Evolutionary conservation across 37 sponge, comb jelly and placozoan genomes (phyloP).

Genomic region (Cliona cf. orientalis): DNA sequence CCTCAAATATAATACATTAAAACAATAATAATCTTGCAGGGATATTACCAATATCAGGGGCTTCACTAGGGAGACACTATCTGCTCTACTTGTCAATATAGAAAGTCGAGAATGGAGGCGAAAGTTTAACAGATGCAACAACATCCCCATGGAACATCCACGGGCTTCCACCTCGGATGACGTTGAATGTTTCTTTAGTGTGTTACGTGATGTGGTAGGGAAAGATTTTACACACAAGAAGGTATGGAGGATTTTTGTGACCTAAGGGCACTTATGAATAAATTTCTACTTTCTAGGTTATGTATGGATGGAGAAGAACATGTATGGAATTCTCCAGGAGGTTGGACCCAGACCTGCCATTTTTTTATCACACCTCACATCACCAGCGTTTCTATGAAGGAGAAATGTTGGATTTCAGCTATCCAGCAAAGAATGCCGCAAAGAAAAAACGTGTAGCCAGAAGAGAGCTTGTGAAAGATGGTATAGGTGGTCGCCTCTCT

Average conservation of each 20-base stretch:
- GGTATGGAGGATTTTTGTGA: too few relatives aligned
- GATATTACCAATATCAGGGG: not conserved
- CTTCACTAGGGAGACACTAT: not conserved
- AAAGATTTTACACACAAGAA: not conserved
- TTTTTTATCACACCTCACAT: not conserved
- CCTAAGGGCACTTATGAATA: too few relatives aligned
- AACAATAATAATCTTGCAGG: not conserved
- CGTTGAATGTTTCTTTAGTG: slow-evolving; percentile 6
- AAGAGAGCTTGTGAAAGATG: not conserved
- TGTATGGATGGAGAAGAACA: not conserved
- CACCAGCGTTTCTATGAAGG: not conserved
- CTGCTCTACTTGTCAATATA: not conserved
- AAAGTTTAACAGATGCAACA: not conserved
- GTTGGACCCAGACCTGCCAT: not conserved
- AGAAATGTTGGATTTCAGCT: not conserved
- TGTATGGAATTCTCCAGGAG: not conserved
- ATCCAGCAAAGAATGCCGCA: not conserved
- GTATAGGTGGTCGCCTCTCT: not conserved
- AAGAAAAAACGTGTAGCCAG: not conserved
- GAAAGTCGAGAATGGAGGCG: not conserved
- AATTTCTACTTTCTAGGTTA: too few relatives aligned
- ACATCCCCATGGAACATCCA: slow-evolving; percentile 1
- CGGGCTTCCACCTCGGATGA: not conserved
- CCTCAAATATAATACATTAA: not conserved
- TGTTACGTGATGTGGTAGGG: not conserved